phyloP scores from a whole-genome alignment of 2,888 invertebrate genomes.

The Chironomus tentans region DNA sequence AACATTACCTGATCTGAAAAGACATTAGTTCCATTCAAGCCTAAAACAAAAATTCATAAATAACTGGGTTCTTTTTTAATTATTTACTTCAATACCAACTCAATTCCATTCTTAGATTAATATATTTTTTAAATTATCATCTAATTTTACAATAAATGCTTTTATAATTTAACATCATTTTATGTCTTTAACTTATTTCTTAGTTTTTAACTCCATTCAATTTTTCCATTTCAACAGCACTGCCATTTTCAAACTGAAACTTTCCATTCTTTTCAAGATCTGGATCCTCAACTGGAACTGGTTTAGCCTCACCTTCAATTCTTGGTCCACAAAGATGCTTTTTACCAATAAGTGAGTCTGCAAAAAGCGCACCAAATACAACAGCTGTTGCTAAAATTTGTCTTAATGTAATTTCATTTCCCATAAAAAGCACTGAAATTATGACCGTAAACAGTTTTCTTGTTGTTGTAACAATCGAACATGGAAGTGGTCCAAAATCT shows the following conservation, averaged over 20 bases:
- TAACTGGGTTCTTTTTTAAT: no score
- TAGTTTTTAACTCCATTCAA: background rate
- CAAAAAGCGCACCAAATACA: constrained; percentile 8
- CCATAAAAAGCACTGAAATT: constrained; percentile 13
- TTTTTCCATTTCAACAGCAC: background rate
- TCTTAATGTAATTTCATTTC: background rate
- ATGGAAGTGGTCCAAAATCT: constrained; percentile 14
- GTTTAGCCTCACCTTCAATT: background rate
- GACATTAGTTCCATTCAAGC: no score
- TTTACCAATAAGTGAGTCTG: background rate
- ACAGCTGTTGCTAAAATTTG: background rate
- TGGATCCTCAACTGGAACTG: constrained; percentile 7
- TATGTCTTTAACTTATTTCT: background rate
- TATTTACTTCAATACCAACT: no score
- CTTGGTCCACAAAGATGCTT: constrained; percentile 9
- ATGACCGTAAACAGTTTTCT: constrained; percentile 8
- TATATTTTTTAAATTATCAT: no score
- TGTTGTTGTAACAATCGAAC: constrained; percentile 11
- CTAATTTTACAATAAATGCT: no score
- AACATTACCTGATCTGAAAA: no score
- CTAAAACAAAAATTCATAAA: no score
- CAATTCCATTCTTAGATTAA: no score
- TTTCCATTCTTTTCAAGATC: constrained; percentile 11
- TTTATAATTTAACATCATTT: background rate
- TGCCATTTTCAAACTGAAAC: background rate